Percentiles rank a stretch among this genome's conserved stretches.
Evolutionary conservation across 1,140 invertebrate genomes (phyloP).

Genomic region (Camponotus vicinus): DNA sequence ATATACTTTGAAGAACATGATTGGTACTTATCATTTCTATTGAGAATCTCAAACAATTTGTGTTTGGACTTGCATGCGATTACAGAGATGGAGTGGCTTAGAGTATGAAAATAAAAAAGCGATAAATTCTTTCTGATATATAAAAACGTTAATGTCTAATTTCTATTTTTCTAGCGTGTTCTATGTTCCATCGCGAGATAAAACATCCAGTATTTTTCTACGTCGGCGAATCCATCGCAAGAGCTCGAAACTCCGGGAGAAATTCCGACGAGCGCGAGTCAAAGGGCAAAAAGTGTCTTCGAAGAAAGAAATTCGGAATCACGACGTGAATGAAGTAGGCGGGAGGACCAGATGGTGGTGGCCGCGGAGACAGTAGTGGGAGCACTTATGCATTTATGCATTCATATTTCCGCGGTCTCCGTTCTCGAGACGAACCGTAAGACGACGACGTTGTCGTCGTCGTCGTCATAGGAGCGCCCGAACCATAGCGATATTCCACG

Average conservation of each 20-base stretch:
- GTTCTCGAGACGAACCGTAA: constrained; percentile 78
- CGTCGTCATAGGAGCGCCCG: constrained; percentile 67
- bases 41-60: constrained; percentile 9
- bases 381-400: constrained; percentile 87
- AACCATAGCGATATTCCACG: constrained; percentile 70
- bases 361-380: constrained; percentile 73
- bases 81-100: background rate
- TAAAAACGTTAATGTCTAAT: background rate
- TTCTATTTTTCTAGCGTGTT: background rate
- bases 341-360: constrained; percentile 73
- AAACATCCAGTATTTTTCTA: constrained; percentile 23
- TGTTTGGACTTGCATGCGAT: background rate
- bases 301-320: constrained; percentile 72
- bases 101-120: background rate
- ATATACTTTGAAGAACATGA: constrained; percentile 64
- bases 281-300: constrained; percentile 64
- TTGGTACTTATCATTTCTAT: constrained; percentile 42
- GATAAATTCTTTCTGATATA: constrained; percentile 3
- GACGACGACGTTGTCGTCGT: constrained; percentile 69
- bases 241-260: constrained; percentile 27
- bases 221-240: background rate
- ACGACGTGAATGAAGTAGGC: constrained; percentile 64
- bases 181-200: background rate
- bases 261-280: constrained; percentile 50
- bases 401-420: constrained; percentile 85